These are phyloP conservation scores for Adelges cooleyi DNA, from an alignment of 1,140 invertebrate species.

Conservation along the genomic window DNA sequence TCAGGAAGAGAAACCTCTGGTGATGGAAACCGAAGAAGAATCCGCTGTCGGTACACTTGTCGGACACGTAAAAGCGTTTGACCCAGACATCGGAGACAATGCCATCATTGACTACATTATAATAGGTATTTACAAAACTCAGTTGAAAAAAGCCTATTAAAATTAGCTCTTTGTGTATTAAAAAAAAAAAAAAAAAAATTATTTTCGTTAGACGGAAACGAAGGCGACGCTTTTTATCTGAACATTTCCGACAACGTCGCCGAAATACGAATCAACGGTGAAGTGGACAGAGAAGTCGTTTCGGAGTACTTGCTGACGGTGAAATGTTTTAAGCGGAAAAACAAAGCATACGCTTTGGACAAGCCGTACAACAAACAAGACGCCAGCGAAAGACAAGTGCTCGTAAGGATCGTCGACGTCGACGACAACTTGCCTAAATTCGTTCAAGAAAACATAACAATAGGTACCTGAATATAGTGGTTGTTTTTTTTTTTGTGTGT, in stretches of 20 bases:
- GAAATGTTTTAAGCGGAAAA: conserved; percentile 54
- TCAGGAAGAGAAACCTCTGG: conserved; percentile 52
- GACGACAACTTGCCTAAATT: conserved; percentile 64
- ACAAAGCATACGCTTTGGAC: conserved; percentile 38
- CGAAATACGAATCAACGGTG: conserved; percentile 46
- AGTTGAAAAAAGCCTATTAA: conserved; percentile 17
- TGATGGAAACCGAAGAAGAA: conserved; percentile 54
- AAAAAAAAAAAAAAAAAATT: neutral
- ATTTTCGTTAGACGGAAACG: conserved; percentile 49
- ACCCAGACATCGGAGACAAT: conserved; percentile 63
- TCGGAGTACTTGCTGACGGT: conserved; percentile 52
- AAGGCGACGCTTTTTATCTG: conserved; percentile 51
- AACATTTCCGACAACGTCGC: conserved; percentile 54
- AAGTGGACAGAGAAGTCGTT: conserved; percentile 53
- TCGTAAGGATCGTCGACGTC: conserved; percentile 54
- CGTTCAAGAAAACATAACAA: conserved; percentile 50
- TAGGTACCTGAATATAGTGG: conserved; percentile 39
- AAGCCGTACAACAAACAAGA: conserved; percentile 54
- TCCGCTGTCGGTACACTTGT: conserved; percentile 49
- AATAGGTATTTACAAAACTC: conserved; percentile 44
- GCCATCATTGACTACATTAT: conserved; percentile 62
- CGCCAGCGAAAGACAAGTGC: conserved; percentile 54
- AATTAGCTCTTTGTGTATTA: neutral
- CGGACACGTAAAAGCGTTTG: conserved; percentile 54
- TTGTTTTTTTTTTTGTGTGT: neutral